Conservation (phyloP, 2,797 vertebrate genomes). For the Diplodus sargus region DNA sequence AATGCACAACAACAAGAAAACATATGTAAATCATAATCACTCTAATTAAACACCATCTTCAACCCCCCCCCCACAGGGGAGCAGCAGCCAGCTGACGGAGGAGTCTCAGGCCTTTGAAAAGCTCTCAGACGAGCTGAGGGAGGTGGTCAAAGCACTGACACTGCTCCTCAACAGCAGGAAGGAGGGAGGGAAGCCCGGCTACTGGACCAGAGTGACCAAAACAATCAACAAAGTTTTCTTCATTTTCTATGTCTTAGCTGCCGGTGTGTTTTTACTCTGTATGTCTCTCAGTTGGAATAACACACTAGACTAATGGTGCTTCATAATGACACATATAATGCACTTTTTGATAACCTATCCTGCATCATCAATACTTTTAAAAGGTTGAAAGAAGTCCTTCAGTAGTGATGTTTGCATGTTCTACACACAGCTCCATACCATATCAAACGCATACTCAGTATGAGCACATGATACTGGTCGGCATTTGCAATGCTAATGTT, state of each 20-base stretch:
- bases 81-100: background rate
- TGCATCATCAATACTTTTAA: background rate
- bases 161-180: background rate
- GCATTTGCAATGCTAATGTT: background rate
- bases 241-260: constrained; percentile 40
- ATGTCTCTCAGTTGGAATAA: background rate
- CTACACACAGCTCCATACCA: background rate
- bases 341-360: background rate
- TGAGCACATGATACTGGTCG: background rate
- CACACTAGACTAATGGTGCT: too few species aligned
- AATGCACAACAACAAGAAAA: too few species aligned
- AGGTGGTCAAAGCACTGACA: constrained; percentile 24
- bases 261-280: constrained; percentile 42
- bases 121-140: constrained; percentile 42
- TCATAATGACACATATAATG: background rate
- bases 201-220: constrained; percentile 63
- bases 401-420: background rate
- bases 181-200: background rate
- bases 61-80: constrained; percentile 9
- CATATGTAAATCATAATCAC: background rate
- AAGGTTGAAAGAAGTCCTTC: background rate
- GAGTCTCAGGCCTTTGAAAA: constrained; percentile 15
- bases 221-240: constrained; percentile 64
- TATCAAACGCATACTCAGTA: background rate
- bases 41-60: background rate